Conservation (phyloP, 1,140 invertebrate species). For the Procambarus virginalis region DNA sequence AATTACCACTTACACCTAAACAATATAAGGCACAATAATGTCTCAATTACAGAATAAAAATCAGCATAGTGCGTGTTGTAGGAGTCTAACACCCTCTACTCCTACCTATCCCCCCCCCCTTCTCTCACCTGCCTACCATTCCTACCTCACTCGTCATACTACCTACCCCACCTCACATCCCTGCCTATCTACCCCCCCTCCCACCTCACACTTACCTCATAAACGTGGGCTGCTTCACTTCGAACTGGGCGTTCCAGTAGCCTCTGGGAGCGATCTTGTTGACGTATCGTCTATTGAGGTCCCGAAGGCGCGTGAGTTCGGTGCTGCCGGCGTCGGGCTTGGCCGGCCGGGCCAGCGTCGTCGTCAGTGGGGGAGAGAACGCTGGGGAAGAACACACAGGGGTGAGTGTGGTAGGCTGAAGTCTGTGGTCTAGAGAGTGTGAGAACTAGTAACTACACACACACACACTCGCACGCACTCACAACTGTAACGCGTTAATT, state of each 20-base stretch:
- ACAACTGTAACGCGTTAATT: no score
- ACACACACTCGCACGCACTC: no score
- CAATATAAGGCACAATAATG: no score
- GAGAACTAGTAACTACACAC: no score
- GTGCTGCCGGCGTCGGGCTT: conserved; percentile 46
- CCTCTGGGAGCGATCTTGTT: conserved; percentile 57
- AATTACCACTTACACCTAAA: no score
- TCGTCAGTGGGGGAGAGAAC: conserved; percentile 37
- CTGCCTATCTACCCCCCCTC: not conserved
- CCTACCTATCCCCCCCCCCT: not conserved
- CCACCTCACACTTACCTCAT: conserved; percentile 44
- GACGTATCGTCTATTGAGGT: conserved; percentile 61
- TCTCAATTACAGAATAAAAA: no score
- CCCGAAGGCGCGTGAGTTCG: conserved; percentile 47
- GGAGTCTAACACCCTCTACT: not conserved
- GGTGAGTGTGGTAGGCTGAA: no score
- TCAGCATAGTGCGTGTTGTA: no score
- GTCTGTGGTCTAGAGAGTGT: no score
- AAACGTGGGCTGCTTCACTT: conserved; percentile 66
- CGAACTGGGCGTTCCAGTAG: conserved; percentile 68
- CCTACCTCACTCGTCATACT: not conserved
- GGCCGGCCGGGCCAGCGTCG: conserved; percentile 53
- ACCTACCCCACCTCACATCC: not conserved
- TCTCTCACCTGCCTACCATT: not conserved
- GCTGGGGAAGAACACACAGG: conserved; percentile 21